These are phyloP conservation scores for Scortum barcoo DNA, from an alignment of 2,113 vertebrate species.

Conservation along the genomic window DNA sequence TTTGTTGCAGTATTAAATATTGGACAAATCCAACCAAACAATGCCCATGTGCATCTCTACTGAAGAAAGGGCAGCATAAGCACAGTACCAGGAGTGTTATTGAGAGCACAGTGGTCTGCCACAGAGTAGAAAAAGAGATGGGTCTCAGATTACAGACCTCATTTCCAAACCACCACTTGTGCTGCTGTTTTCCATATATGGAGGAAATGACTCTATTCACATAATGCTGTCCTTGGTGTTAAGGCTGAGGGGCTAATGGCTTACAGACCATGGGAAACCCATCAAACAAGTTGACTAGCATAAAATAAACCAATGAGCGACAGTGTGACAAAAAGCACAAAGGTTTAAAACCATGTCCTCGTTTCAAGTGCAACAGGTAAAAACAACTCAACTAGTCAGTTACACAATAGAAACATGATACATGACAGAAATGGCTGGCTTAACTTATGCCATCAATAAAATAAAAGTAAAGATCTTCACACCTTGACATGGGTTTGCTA, in stretches of 20 bases:
- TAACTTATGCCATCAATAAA: too few relatives aligned
- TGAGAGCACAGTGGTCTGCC: constrained; percentile 20
- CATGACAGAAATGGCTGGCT: too few relatives aligned
- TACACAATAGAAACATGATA: too few relatives aligned
- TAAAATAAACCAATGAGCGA: neutral
- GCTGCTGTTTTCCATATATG: constrained; percentile 59
- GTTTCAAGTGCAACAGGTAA: too few relatives aligned
- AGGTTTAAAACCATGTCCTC: neutral
- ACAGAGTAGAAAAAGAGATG: constrained; percentile 34
- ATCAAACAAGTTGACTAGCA: constrained; percentile 6
- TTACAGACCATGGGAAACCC: constrained; percentile 16
- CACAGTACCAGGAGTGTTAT: constrained; percentile 5
- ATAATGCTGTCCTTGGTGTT: constrained; percentile 40
- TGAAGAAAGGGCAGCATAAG: constrained; percentile 12
- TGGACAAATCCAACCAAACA: neutral
- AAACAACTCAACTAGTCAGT: too few relatives aligned
- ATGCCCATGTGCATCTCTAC: neutral
- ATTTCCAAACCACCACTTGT: constrained; percentile 39
- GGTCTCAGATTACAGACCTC: constrained; percentile 46
- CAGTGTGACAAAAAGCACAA: neutral
- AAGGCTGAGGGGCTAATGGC: constrained; percentile 40
- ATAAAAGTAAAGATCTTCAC: too few relatives aligned
- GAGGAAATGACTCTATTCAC: constrained; percentile 50
- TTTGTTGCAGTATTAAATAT: neutral
- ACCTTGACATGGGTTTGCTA: too few relatives aligned